Base-by-base conservation (phyloP, 2,888 invertebrate species). In the Steinernema hermaphroditum region DNA sequence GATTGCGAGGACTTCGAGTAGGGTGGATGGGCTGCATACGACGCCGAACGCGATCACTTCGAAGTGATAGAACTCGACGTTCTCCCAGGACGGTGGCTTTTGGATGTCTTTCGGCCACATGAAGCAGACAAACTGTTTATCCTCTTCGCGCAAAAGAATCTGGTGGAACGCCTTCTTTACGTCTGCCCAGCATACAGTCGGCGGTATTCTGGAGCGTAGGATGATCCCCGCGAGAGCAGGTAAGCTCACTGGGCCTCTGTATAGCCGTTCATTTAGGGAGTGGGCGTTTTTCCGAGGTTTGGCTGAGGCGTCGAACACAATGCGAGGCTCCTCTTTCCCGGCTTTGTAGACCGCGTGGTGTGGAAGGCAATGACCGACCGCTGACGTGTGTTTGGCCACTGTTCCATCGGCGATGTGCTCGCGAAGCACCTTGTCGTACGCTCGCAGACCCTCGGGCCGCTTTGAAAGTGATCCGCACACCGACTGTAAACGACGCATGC, bases 151-250 rank as follows among this genome's bases (percentile, higher is more conserved):
- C 2, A 83, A 49, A 8, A 24, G 34, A 0, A 83, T 54, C 41
- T 74, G 74, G 24, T 78, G 78, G 70, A 82, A 82, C 0, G 82
- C 82, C 54, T 79, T 82, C 49, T 76, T 76, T 24, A 81, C 74
- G 57, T 82, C 82, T 12, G 57, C 19, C 1, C 44, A 8, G 0
- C 77, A 12, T 0, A 69, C 57, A 24, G 77, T 43, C 24, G 1
- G 41, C 8, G 46, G 34, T 8, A 19, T n/a, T 1, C 76, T 72
- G 27, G 77, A 76, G 9, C 77, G 74, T 8, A 76, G 14, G 6
- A 76, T 22, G 19, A 76, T 68, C 24, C 74, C 74, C n/a, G 49
- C 43, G 1, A 75, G 34, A 8, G 71, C 70, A 14, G 77, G 77
- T 16, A 75, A 14, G 0, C 34, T 2, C 2, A 75, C 74, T 1